These are phyloP conservation scores for Melanotus villosus DNA, from an alignment of 2,888 invertebrate species.

Conservation along the genomic window DNA sequence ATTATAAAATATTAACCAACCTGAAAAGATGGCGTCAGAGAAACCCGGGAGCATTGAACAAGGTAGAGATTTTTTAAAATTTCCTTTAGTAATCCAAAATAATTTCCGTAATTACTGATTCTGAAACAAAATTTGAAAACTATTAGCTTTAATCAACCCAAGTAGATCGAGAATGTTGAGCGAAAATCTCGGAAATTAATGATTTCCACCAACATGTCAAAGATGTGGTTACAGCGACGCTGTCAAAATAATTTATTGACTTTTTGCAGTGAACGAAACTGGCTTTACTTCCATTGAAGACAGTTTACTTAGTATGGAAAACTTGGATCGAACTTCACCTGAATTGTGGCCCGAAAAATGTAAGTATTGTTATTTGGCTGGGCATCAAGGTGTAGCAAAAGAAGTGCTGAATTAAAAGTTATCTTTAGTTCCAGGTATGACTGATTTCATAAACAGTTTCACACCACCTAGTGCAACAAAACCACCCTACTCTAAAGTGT, in stretches of 20 bases:
- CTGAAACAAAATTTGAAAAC: neutral
- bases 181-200: slow-evolving; percentile 6
- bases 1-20: slow-evolving; percentile 56
- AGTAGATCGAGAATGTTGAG: neutral
- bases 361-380: slow-evolving; percentile 71
- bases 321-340: slow-evolving; percentile 93
- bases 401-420: no score
- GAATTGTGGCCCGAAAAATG: slow-evolving; percentile 97
- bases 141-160: neutral
- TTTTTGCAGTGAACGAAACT: slow-evolving; percentile 55
- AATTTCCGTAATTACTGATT: neutral
- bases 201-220: slow-evolving; percentile 33
- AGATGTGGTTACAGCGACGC: slow-evolving; percentile 29
- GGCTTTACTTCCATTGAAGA: slow-evolving; percentile 72
- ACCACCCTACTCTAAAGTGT: slow-evolving; percentile 78
- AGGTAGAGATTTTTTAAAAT: slow-evolving; percentile 69
- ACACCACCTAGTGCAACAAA: slow-evolving; percentile 74
- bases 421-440: slow-evolving; percentile 87
- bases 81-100: neutral
- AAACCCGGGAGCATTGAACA: slow-evolving; percentile 75
- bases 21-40: slow-evolving; percentile 77
- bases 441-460: slow-evolving; percentile 84
- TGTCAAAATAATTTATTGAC: slow-evolving; percentile 52
- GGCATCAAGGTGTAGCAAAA: no score
- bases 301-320: slow-evolving; percentile 89